Evolutionary conservation across 2,888 invertebrate genomes (phyloP).

Genomic region (Rhagophthalmus giganteus): DNA sequence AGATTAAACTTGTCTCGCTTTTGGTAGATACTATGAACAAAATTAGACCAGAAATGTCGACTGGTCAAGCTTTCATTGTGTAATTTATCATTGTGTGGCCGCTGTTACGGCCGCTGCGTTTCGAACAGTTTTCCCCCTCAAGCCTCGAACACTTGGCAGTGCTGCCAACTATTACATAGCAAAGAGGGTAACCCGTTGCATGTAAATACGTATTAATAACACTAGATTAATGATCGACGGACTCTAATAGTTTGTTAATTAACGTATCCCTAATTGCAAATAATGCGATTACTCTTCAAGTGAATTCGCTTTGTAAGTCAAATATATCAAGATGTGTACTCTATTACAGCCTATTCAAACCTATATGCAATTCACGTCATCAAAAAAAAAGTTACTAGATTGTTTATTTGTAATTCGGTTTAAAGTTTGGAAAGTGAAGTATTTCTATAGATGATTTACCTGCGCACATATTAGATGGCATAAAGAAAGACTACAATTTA

Average conservation of each 20-base stretch:
- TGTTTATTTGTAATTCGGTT: too few species aligned
- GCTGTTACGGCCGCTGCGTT: conserved; percentile 25
- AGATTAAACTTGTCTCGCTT: conserved; percentile 13
- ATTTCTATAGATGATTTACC: too few species aligned
- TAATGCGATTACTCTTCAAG: conserved; percentile 19
- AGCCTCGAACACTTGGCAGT: conserved; percentile 13
- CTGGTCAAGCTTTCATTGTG: conserved; percentile 34
- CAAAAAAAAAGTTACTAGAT: too few species aligned
- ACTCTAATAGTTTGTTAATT: conserved; percentile 46
- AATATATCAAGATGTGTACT: not conserved
- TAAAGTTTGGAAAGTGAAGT: too few species aligned
- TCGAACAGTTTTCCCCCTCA: conserved; percentile 24
- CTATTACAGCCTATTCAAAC: too few species aligned
- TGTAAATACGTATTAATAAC: conserved; percentile 52
- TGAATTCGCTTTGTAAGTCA: conserved; percentile 8
- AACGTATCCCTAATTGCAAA: conserved; percentile 40
- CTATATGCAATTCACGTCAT: too few species aligned
- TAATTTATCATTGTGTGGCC: conserved; percentile 35
- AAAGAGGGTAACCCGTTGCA: conserved; percentile 37
- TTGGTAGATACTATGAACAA: conserved; percentile 21
- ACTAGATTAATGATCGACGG: conserved; percentile 46
- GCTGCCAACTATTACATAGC: conserved; percentile 25
- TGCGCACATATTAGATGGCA: too few species aligned
- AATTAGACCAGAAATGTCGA: conserved; percentile 32
- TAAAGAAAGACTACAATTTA: too few species aligned